A percentile compares a stretch with the other conserved stretches of the same genome.
phyloP scores from a whole-genome alignment of 2,888 invertebrate genomes.

The Drosophila cognata region DNA sequence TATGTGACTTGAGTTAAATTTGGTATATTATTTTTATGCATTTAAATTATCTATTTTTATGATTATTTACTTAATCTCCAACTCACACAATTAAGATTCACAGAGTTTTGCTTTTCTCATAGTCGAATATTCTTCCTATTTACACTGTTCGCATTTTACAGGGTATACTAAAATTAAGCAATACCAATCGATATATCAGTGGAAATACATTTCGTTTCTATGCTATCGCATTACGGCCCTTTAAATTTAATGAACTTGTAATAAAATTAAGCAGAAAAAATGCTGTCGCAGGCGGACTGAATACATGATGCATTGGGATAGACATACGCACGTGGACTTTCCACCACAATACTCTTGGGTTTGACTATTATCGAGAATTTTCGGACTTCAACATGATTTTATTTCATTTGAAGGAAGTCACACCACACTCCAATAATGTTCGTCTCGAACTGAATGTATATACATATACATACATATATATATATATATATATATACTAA shows the following conservation, averaged over 20 bases:
- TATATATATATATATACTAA: too few relatives aligned
- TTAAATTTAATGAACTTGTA: slow-evolving; percentile 32
- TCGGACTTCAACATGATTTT: slow-evolving; percentile 2
- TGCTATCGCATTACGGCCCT: background rate
- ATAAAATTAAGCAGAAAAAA: slow-evolving; percentile 12
- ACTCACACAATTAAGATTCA: background rate
- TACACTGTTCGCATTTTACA: background rate
- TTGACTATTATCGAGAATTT: slow-evolving; percentile 9
- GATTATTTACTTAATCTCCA: background rate
- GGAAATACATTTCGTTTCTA: background rate
- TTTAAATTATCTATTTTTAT: background rate
- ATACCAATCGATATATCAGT: background rate
- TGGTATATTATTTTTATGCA: background rate
- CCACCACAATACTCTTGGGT: slow-evolving; percentile 3
- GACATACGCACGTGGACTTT: slow-evolving; percentile 3
- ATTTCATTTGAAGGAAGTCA: background rate
- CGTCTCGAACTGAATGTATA: background rate
- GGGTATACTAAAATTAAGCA: background rate
- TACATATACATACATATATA: background rate
- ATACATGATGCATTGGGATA: slow-evolving; percentile 22
- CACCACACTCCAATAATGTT: background rate
- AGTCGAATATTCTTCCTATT: too few relatives aligned
- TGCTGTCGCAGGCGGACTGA: background rate
- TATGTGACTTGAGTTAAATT: background rate
- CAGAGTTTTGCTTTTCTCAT: background rate